Base-by-base conservation (phyloP, 2,888 invertebrate genomes). In the Epistrophe eligans region DNA sequence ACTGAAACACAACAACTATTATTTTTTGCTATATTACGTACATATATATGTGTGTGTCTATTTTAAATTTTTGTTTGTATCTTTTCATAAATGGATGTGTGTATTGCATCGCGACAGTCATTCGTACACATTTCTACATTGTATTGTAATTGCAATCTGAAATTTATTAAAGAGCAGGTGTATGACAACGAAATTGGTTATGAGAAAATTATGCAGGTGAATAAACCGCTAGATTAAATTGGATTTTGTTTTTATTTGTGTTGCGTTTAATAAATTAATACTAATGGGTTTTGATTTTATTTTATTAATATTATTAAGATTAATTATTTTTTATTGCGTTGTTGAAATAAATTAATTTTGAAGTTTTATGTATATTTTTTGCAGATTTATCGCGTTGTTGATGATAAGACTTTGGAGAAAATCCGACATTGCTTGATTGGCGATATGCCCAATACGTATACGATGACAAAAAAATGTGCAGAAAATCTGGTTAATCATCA, bases 191-290 rank as follows among this genome's bases (percentile, higher is more conserved):
- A 93, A 90, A 92, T 93, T 91, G 93, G 92, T 84, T 93, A 93
- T 90, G 93, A 93, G 90, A 93, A 93, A 91, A 91, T 93, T 89
- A 92, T 93, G 90, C 92, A 93, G 92, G 93, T 93, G 89, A 89
- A 89, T 77, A 70, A 50, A 64, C 38, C 10, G n/a, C 48, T 70
- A 17, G 48, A 74, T 67, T 77, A 66, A 73, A 72, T 58, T 84
- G 60, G 45, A 74, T 50, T 67, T 17, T 24, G n/a, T 35, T 48
- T 55, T 67, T 50, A 7, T 40, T 24, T 55, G 7, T 55, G 7
- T 58, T 58, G 43, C 15, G 43, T 19, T 38, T 71, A 15, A 66
- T 77, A 60, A 40, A 57, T 76, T 64, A 57, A 67, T 43, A 55
- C 73, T 71, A 64, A 67, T 58, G 48, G 40, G 35, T 45, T 77